Conservation (phyloP, 2,797 vertebrate species). For the Numenius phaeopus region DNA sequence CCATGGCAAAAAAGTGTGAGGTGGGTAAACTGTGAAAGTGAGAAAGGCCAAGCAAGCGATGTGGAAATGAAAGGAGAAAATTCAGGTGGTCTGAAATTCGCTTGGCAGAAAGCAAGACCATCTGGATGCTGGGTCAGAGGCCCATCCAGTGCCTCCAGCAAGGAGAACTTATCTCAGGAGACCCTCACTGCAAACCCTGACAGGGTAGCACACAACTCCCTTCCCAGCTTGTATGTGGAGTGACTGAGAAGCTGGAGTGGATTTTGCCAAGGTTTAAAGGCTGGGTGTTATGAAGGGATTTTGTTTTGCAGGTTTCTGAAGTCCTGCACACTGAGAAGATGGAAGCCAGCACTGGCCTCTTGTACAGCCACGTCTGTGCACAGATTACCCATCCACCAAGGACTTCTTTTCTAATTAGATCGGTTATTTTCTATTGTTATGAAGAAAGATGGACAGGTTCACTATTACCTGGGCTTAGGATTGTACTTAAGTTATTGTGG, state of each 20-base stretch:
- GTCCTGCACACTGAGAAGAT: not conserved
- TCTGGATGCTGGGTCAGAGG: not conserved
- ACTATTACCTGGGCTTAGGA: not conserved
- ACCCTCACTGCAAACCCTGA: not conserved
- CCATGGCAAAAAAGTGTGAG: not conserved
- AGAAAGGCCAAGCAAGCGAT: not conserved
- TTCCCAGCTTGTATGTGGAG: accelerated
- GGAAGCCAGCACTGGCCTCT: not conserved
- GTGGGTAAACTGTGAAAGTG: not conserved
- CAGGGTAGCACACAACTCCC: not conserved
- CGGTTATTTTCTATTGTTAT: not conserved
- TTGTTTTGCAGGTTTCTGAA: not conserved
- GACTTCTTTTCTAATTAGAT: not conserved
- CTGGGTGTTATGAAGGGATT: not conserved
- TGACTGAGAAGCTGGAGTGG: accelerated
- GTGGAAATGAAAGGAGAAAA: not conserved
- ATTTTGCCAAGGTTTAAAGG: not conserved
- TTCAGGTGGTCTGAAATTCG: not conserved
- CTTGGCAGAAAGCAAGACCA: not conserved
- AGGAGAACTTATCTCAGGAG: not conserved
- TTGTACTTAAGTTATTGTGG: not conserved
- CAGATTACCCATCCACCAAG: not conserved
- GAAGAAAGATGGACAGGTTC: not conserved
- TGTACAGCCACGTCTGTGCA: accelerated
- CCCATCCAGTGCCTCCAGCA: not conserved